A percentile compares a stretch with the other conserved stretches of the same genome.
phyloP scores from a whole-genome alignment of 2,113 vertebrate species.

The Lophura nycthemera region DNA sequence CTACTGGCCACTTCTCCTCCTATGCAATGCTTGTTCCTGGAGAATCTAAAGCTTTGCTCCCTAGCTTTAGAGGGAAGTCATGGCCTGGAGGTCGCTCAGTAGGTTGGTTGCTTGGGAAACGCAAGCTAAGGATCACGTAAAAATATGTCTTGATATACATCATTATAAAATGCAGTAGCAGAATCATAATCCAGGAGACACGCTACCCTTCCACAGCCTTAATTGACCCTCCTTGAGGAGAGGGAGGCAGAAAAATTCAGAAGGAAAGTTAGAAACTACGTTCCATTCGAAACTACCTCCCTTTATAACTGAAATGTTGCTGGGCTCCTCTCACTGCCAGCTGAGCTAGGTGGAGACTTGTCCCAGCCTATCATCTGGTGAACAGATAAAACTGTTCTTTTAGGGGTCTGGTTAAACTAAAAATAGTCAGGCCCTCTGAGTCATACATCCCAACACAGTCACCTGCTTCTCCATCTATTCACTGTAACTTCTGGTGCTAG shows the following conservation, averaged over 20 bases:
- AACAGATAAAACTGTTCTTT: not conserved
- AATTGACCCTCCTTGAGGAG: not conserved
- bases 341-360: not conserved
- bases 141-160: not conserved
- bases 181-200: not conserved
- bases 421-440: not conserved
- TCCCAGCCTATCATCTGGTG: not conserved
- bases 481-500: not conserved
- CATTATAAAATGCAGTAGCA: not conserved
- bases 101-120: not conserved
- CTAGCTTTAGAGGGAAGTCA: not conserved
- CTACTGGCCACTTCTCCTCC: too few species aligned
- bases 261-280: not conserved
- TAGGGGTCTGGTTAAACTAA: not conserved
- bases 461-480: not conserved
- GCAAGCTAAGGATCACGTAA: not conserved
- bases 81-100: not conserved
- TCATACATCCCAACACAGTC: fast-evolving
- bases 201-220: not conserved
- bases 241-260: not conserved
- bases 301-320: not conserved
- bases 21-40: not conserved
- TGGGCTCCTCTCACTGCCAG: not conserved
- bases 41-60: not conserved
- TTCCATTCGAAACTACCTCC: not conserved